A percentile compares a stretch with the other conserved stretches of the same genome.
phyloP scores from a whole-genome alignment of 2,888 invertebrate genomes.

The Anthophora plumipes region DNA sequence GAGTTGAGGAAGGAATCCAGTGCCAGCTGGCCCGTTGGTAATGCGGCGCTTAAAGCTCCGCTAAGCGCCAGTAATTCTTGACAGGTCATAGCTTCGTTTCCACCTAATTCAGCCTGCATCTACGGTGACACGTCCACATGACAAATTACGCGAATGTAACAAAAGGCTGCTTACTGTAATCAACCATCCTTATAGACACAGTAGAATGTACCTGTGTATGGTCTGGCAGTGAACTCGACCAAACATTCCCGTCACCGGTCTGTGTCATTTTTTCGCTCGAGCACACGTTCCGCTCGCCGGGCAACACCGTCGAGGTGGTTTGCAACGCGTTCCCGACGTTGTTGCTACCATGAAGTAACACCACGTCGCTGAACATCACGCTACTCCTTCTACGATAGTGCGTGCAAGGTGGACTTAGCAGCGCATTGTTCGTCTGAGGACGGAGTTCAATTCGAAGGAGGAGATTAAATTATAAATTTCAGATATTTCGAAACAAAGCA shows the following conservation, averaged over 20 bases:
- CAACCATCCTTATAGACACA: neutral
- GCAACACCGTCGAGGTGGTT: slow-evolving; percentile 71
- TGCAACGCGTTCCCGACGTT: slow-evolving; percentile 82
- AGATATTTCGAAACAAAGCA: no score
- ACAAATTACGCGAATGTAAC: slow-evolving; percentile 17
- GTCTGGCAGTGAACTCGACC: slow-evolving; percentile 84
- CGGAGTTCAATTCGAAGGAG: neutral
- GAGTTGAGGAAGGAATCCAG: slow-evolving; percentile 93
- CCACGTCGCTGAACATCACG: slow-evolving; percentile 95
- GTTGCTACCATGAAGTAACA: slow-evolving; percentile 89
- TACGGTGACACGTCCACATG: slow-evolving; percentile 48
- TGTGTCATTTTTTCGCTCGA: slow-evolving; percentile 96
- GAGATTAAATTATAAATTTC: neutral
- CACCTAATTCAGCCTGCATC: slow-evolving; percentile 85
- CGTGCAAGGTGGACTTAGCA: slow-evolving; percentile 90
- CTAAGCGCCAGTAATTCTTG: slow-evolving; percentile 96
- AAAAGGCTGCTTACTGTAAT: neutral
- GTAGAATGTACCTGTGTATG: slow-evolving; percentile 77
- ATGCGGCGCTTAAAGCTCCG: slow-evolving; percentile 95
- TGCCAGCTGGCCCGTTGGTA: slow-evolving; percentile 94
- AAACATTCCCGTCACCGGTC: slow-evolving; percentile 91
- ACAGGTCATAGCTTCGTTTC: slow-evolving; percentile 91
- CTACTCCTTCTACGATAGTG: slow-evolving; percentile 90
- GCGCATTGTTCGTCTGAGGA: slow-evolving; percentile 81
- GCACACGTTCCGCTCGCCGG: slow-evolving; percentile 88